Evolutionary conservation across 2,113 vertebrate genomes (phyloP).

Genomic region (Glaucomys volans): DNA sequence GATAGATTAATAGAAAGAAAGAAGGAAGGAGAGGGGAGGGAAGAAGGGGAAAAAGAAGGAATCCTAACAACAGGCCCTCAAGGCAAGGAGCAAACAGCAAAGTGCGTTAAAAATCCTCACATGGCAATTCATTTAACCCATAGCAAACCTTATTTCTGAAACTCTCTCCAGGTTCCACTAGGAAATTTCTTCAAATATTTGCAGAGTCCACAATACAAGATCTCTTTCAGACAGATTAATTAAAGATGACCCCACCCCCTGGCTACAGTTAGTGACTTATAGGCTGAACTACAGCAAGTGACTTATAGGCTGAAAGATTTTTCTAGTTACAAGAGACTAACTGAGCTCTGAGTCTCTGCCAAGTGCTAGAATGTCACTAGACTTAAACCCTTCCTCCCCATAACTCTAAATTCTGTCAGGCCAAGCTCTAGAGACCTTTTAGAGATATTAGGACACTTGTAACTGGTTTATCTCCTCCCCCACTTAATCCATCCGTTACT

Average conservation of each 20-base stretch:
- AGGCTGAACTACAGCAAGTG: too few relatives aligned
- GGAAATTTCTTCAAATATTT: constrained; percentile 69
- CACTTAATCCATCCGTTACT: not conserved
- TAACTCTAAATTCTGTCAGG: too few relatives aligned
- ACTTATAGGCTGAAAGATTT: constrained; percentile 51
- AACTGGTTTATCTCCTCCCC: not conserved
- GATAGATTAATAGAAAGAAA: constrained; percentile 35
- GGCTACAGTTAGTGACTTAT: constrained; percentile 47
- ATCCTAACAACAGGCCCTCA: not conserved
- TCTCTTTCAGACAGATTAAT: constrained; percentile 51
- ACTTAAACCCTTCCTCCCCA: not conserved
- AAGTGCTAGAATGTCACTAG: not conserved
- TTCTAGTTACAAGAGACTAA: constrained; percentile 22
- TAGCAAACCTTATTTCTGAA: constrained; percentile 47
- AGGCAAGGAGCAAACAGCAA: constrained; percentile 52
- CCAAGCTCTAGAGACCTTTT: not conserved
- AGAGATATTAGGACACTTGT: not conserved
- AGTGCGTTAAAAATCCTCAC: constrained; percentile 13
- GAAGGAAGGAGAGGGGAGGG: not conserved
- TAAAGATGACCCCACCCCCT: constrained; percentile 20
- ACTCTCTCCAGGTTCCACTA: constrained; percentile 2
- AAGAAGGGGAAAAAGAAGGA: not conserved
- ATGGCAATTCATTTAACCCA: constrained; percentile 33
- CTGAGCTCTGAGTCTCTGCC: not conserved
- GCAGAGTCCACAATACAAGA: constrained; percentile 18